A percentile compares a stretch with the other conserved stretches of the same genome.
phyloP scores from a whole-genome alignment of 2,113 vertebrate genomes.

The Elaphurus davidianus region DNA sequence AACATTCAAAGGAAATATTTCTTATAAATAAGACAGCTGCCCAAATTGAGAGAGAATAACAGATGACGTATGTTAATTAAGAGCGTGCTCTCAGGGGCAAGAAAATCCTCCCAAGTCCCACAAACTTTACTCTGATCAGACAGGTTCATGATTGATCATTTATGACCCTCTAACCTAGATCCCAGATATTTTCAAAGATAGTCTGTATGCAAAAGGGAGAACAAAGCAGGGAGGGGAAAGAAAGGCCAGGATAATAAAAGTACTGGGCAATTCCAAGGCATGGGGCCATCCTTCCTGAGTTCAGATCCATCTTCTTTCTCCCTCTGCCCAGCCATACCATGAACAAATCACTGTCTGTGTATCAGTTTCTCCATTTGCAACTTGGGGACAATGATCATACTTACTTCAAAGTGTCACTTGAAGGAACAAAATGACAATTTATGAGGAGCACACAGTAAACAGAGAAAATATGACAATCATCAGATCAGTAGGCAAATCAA shows the following conservation, averaged over 20 bases:
- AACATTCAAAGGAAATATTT: background rate
- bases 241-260: background rate
- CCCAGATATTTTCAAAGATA: background rate
- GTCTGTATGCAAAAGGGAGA: background rate
- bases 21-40: background rate
- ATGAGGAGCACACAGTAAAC: background rate
- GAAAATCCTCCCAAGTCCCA: background rate
- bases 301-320: background rate
- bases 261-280: background rate
- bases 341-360: background rate
- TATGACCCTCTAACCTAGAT: background rate
- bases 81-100: background rate
- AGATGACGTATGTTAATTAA: background rate
- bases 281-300: background rate
- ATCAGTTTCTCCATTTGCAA: background rate
- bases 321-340: background rate
- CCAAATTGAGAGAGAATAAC: background rate
- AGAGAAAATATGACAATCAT: background rate
- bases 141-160: background rate
- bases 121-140: background rate
- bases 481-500: slow-evolving; percentile 4
- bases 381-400: background rate
- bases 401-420: background rate
- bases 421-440: background rate
- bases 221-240: background rate